Base-by-base conservation (phyloP, 2,797 vertebrate species). In the Cyprinella venusta region DNA sequence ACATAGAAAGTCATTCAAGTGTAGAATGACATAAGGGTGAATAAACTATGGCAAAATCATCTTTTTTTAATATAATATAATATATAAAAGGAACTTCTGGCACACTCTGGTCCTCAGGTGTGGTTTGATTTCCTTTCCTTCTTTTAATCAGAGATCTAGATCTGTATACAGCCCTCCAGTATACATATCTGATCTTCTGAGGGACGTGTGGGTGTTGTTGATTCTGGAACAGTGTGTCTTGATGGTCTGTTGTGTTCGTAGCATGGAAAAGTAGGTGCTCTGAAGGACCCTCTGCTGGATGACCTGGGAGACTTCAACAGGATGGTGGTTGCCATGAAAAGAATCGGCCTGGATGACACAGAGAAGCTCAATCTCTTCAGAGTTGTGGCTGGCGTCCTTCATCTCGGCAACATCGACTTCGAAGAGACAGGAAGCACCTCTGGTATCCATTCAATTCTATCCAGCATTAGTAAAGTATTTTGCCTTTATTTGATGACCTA, bases 301-400 rank as follows among this genome's bases (percentile, higher is more conserved):
- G 98, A 99, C 90, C 95, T 96, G 10, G 97, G 97, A 12, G 98
- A 99, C 91, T 99, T 99, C 85, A 96, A 96, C 91, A 95, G 98
- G 90, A 99, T 99, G 98, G 99, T 97, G 26, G 95, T 90, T 26
- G 98, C 98, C 79, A 99, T 99, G 98, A 98, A 97, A 89, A 99
- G 95, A 92, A 99, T 99, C 21, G 98, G 98, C 65, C 92, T 99
- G 92, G 96, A 96, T 40, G 97, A 99, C 90, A 94, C 92, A 0
- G 98, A 99, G 93, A 99, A 99, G 87, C 96, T 99, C 77, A 97
- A 99, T 92, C 96, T 99, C 75, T 99, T 99, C 87, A 93, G 97
- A 85, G 97, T 99, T 52, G 98, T 99, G 19, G 96, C 97, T 2
- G 98, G 98, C 4, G 98, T 99, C 83, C 93, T 99, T 85, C 98